Conservation (phyloP, 1,140 invertebrate species). For the Steinernema khuongi region DNA sequence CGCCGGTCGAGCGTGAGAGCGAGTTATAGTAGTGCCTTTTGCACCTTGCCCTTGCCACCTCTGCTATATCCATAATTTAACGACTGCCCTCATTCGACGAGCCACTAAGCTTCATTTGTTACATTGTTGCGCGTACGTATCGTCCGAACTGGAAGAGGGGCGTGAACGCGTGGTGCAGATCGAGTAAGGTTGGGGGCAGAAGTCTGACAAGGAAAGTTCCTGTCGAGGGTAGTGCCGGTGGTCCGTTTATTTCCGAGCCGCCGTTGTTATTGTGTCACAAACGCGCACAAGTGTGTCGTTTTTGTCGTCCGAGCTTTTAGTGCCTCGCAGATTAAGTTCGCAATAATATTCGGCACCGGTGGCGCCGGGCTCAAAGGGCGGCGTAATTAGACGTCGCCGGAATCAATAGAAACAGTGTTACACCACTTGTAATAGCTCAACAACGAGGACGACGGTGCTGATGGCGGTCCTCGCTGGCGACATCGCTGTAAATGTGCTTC, state of each 20-base stretch:
- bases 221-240: not conserved
- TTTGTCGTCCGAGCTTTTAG: constrained; percentile 8
- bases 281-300: constrained; percentile 1
- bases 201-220: not conserved
- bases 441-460: not conserved
- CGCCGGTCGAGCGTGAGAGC: not conserved
- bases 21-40: too few relatives aligned
- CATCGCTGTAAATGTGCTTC: not conserved
- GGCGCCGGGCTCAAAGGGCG: constrained; percentile 7
- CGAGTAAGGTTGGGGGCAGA: not conserved
- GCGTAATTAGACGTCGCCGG: constrained; percentile 13
- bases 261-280: constrained; percentile 1
- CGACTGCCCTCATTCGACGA: not conserved
- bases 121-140: not conserved
- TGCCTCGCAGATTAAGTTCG: constrained; percentile 10
- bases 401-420: constrained; percentile 17
- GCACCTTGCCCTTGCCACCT: constrained; percentile 1
- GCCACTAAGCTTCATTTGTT: constrained; percentile 7
- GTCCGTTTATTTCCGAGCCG: not conserved
- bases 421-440: constrained; percentile 12
- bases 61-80: constrained; percentile 7
- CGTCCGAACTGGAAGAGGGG: not conserved
- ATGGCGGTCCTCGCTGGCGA: not conserved
- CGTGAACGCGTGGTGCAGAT: not conserved
- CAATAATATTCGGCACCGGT: constrained; percentile 4